A percentile compares a stretch with the other conserved stretches of the same genome.
Conservation (phyloP, 2,113 vertebrate genomes). For the Silurus meridionalis region DNA sequence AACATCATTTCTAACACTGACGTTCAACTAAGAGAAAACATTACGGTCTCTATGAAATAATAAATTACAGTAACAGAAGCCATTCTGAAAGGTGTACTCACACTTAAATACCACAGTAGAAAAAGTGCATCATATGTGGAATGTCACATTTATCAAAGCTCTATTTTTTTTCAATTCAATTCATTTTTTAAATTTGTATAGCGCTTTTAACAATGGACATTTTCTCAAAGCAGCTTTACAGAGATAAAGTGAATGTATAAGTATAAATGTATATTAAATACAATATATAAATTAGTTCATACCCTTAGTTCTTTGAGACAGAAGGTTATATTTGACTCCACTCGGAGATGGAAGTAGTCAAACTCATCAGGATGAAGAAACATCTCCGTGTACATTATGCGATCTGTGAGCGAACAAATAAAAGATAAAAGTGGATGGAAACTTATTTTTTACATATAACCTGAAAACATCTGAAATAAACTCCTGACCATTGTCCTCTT, state of each 20-base stretch:
- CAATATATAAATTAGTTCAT: conserved; percentile 58
- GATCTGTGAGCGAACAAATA: conserved; percentile 69
- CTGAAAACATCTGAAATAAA: background rate
- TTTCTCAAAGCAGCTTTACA: no score
- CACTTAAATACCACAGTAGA: no score
- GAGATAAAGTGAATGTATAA: no score
- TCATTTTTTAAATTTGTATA: no score
- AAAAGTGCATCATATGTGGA: background rate
- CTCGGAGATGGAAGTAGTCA: conserved; percentile 84
- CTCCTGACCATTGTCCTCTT: conserved; percentile 77
- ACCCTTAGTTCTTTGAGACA: conserved; percentile 95
- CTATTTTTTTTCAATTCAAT: background rate
- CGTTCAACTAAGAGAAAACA: background rate
- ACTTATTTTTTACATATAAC: background rate
- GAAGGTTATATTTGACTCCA: conserved; percentile 88
- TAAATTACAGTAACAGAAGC: background rate
- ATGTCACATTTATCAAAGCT: background rate
- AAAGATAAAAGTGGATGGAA: background rate
- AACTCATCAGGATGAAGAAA: conserved; percentile 85
- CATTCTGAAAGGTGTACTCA: background rate
- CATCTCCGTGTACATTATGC: conserved; percentile 81
- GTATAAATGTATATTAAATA: no score
- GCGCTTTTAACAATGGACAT: no score
- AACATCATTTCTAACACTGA: background rate
- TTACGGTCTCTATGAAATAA: background rate